Evolutionary conservation across 2,113 vertebrate species (phyloP).

Genomic region (Epinephelus lanceolatus): DNA sequence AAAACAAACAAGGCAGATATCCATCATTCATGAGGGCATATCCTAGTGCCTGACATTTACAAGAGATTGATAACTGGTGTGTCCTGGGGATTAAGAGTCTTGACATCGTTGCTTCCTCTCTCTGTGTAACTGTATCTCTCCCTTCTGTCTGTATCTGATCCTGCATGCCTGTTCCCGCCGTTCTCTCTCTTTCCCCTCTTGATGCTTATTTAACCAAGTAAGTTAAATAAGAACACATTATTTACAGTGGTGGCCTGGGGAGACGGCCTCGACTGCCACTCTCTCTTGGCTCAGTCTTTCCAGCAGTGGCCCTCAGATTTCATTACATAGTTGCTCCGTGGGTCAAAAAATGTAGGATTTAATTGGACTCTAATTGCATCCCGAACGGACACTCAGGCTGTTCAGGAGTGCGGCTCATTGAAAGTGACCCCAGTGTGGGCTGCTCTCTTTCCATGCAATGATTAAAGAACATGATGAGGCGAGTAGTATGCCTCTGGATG

Average conservation of each 20-base stretch:
- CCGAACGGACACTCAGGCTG: constrained; percentile 48
- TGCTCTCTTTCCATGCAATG: constrained; percentile 65
- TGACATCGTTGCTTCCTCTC: constrained; percentile 55
- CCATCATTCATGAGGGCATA: constrained; percentile 82
- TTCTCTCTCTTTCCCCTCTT: not conserved
- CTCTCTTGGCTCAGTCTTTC: constrained; percentile 25
- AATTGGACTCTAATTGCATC: constrained; percentile 70
- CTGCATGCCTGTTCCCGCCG: not conserved
- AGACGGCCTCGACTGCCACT: constrained; percentile 15
- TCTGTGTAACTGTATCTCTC: constrained; percentile 36
- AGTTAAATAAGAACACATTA: constrained; percentile 46
- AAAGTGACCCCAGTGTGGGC: constrained; percentile 71
- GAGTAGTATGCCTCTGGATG: constrained; percentile 66
- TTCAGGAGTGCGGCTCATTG: constrained; percentile 60
- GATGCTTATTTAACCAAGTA: constrained; percentile 58
- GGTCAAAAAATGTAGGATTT: constrained; percentile 75
- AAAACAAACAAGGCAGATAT: constrained; percentile 71
- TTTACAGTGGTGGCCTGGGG: constrained; percentile 30
- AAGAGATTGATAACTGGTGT: constrained; percentile 75
- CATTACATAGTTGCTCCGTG: constrained; percentile 58
- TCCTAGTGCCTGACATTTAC: constrained; percentile 79
- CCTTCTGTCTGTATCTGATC: constrained; percentile 26
- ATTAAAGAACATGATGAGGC: constrained; percentile 79
- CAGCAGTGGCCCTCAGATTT: constrained; percentile 51
- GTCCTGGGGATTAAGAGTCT: constrained; percentile 73